Evolutionary conservation across 2,797 vertebrate species (phyloP), one percentile per base, ranked within the genome.

Genomic region (Halcyon smyrnensis): DNA sequence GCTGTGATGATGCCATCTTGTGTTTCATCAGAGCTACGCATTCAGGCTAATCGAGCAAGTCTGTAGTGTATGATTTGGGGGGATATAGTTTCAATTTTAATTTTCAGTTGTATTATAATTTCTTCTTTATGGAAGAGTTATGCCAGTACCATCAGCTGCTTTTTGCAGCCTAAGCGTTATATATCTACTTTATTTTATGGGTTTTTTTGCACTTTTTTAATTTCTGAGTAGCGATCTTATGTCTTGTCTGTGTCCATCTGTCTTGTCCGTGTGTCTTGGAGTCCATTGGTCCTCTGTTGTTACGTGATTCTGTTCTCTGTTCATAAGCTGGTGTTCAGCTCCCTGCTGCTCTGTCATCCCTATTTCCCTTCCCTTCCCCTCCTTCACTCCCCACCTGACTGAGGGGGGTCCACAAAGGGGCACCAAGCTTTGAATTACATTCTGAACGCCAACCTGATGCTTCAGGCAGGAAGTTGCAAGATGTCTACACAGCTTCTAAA

Each of bases 221-320:
- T 97, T 97, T 96, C 96, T 97, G 91, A 95, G 96, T 97, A 89
- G 97, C 91, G 12, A 94, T 96, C 90, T 97, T 97, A 62, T 1
- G 91, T 97, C 90, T 96, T 83, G 94, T 98, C 95, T 93, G 97
- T 93, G 97, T 89, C 97, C 98, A 98, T 97, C 97, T 98, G 97
- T 98, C 97, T 96, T 95, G 95, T 96, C 96, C 90, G 88, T 97
- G 96, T 97, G 97, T 99, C 90, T 97, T 95, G 87, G 95, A 90
- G 98, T 98, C 89, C 97, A 97, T 91, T 97, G 92, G 96, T 93
- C 46, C 96, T 67, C 85, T 98, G 94, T 97, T 56, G 98, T 98
- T 97, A 97, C 89, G 98, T 99, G 99, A 99, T 99, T 99, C 98
- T 99, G 98, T 99, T 99, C 98, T 99, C 98, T 99, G 99, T 99